Evolutionary conservation across 1,140 invertebrate genomes (phyloP).

Genomic region (Habropoda laboriosa): DNA sequence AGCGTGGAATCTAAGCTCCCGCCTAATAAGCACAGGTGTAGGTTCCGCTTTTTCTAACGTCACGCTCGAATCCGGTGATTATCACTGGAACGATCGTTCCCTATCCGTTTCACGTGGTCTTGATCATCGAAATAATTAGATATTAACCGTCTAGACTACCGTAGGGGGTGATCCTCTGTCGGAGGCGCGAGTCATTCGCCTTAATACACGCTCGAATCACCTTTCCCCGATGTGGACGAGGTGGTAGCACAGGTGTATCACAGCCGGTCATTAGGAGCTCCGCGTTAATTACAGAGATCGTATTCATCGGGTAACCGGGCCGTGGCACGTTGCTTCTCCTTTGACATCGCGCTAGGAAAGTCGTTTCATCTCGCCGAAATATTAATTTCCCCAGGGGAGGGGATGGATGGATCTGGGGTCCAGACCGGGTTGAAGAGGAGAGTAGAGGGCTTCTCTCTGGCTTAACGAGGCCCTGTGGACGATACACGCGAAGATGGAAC

Average conservation of each 20-base stretch:
- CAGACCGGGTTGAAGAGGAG: no score
- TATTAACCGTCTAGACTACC: slow-evolving; percentile 75
- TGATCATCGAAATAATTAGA: slow-evolving; percentile 76
- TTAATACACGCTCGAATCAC: slow-evolving; percentile 73
- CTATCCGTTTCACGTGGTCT: slow-evolving; percentile 71
- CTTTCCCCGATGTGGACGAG: slow-evolving; percentile 46
- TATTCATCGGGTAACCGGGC: slow-evolving; percentile 71
- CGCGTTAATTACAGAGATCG: slow-evolving; percentile 79
- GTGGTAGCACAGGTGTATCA: slow-evolving; percentile 66
- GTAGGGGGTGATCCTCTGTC: slow-evolving; percentile 69
- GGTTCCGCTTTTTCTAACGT: slow-evolving; percentile 9
- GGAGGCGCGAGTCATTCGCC: slow-evolving; percentile 75
- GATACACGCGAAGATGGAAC: slow-evolving; percentile 39
- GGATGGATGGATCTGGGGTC: background rate
- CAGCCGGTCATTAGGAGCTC: slow-evolving; percentile 72
- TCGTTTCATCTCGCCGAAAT: slow-evolving; percentile 79
- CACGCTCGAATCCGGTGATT: slow-evolving; percentile 51
- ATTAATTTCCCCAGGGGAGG: slow-evolving; percentile 62
- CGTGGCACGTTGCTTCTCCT: slow-evolving; percentile 59
- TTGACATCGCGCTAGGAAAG: slow-evolving; percentile 69
- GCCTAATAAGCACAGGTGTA: background rate
- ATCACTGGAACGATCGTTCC: slow-evolving; percentile 49
- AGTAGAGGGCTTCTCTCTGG: background rate
- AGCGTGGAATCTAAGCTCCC: background rate
- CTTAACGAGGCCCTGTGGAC: slow-evolving; percentile 55